Evolutionary conservation across 2,888 invertebrate genomes (phyloP).

Genomic region (Liodrosophila aerea): DNA sequence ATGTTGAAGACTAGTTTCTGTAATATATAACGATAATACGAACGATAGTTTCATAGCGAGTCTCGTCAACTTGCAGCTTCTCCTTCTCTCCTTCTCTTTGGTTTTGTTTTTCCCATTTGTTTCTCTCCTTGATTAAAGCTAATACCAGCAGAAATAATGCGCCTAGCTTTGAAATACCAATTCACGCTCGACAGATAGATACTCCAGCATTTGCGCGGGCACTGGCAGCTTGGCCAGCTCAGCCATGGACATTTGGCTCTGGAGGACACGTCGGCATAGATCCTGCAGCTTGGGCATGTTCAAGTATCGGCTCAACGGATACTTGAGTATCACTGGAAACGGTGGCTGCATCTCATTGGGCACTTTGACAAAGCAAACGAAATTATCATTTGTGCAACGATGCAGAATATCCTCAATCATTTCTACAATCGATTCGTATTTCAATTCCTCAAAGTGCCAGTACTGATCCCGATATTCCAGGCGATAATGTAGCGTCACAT

Average conservation of each 20-base stretch:
- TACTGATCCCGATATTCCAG: slow-evolving; percentile 86
- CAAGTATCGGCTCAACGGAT: slow-evolving; percentile 89
- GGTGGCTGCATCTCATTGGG: slow-evolving; percentile 87
- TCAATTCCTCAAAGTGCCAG: slow-evolving; percentile 81
- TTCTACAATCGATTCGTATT: slow-evolving; percentile 85
- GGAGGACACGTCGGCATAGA: slow-evolving; percentile 88
- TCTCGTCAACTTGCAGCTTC: slow-evolving; percentile 21
- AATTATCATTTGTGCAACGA: slow-evolving; percentile 86
- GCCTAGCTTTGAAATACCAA: slow-evolving; percentile 79
- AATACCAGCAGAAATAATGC: slow-evolving; percentile 39
- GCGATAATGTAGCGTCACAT: slow-evolving; percentile 88
- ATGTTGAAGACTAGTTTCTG: slow-evolving; percentile 1
- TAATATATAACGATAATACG: neutral
- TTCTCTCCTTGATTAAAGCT: slow-evolving; percentile 56
- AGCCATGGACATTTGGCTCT: slow-evolving; percentile 85
- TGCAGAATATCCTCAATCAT: slow-evolving; percentile 89
- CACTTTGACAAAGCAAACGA: slow-evolving; percentile 88
- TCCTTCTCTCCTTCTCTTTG: slow-evolving; percentile 67
- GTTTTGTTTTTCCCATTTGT: slow-evolving; percentile 39
- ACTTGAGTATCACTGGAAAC: slow-evolving; percentile 88
- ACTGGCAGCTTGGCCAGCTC: slow-evolving; percentile 88
- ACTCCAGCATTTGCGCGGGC: slow-evolving; percentile 84
- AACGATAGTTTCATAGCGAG: neutral
- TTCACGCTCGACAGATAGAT: slow-evolving; percentile 83
- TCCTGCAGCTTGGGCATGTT: slow-evolving; percentile 88